Conservation (phyloP, 2,888 invertebrate genomes). For the Gortyna flavago region DNA sequence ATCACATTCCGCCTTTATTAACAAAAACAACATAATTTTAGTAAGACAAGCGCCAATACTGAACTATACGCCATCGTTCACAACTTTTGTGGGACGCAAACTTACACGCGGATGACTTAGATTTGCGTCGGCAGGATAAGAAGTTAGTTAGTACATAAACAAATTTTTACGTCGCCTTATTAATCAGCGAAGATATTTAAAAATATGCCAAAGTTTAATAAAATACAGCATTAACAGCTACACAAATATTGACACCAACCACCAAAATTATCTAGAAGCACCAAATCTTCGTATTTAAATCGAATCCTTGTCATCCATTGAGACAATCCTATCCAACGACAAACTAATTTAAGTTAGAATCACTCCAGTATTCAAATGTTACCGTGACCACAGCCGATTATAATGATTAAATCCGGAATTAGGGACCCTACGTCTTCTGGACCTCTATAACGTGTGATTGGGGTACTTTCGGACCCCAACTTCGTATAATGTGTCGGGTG, state of each 20-base stretch:
- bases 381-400: slow-evolving; percentile 70
- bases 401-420: slow-evolving; percentile 77
- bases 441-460: slow-evolving; percentile 71
- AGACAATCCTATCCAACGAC: slow-evolving; percentile 47
- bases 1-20: slow-evolving; percentile 32
- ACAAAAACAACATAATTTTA: slow-evolving; percentile 59
- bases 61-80: slow-evolving; percentile 42
- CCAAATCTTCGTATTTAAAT: slow-evolving; percentile 20
- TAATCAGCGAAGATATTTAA: neutral
- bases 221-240: neutral
- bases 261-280: slow-evolving; percentile 19
- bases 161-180: neutral
- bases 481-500: slow-evolving; percentile 64
- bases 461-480: slow-evolving; percentile 66
- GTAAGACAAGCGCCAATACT: slow-evolving; percentile 43
- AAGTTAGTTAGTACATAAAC: neutral
- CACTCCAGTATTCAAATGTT: slow-evolving; percentile 65
- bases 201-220: neutral
- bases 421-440: slow-evolving; percentile 65
- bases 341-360: slow-evolving; percentile 64
- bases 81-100: slow-evolving; percentile 52
- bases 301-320: slow-evolving; percentile 41
- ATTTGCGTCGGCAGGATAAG: slow-evolving; percentile 49
- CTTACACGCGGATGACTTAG: slow-evolving; percentile 31
- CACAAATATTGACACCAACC: neutral